Conservation (phyloP, 2,797 vertebrate genomes). For the Helostoma temminkii region DNA sequence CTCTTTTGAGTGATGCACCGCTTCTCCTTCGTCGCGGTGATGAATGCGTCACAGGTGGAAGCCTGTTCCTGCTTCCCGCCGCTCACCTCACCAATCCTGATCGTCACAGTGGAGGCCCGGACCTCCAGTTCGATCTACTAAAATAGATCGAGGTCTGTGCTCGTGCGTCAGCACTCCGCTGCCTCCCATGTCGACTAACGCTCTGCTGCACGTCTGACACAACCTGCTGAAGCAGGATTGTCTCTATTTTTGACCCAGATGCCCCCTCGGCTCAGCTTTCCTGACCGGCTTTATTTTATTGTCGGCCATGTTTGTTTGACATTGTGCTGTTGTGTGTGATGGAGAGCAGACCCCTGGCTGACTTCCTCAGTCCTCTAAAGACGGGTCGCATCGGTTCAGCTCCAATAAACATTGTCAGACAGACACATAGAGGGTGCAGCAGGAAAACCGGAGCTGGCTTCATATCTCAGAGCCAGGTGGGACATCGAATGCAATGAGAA, state of each 20-base stretch:
- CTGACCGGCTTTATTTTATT: slow-evolving; percentile 17
- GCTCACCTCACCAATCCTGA: slow-evolving; percentile 3
- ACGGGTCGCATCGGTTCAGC: slow-evolving; percentile 12
- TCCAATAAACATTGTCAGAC: background rate
- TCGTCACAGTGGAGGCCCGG: slow-evolving; percentile 20
- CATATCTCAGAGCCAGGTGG: too few species aligned
- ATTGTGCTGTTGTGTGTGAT: slow-evolving; percentile 46
- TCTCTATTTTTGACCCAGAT: slow-evolving; percentile 33
- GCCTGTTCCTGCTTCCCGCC: slow-evolving; percentile 31
- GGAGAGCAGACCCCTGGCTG: slow-evolving; percentile 43
- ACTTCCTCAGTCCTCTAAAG: slow-evolving; percentile 38
- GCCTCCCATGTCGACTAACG: slow-evolving; percentile 46
- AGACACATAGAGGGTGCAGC: background rate
- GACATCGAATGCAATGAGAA: too few species aligned
- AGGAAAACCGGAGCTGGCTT: background rate
- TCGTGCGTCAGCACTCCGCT: slow-evolving; percentile 50
- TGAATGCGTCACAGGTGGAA: slow-evolving; percentile 60
- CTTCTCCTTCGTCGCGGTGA: slow-evolving; percentile 27
- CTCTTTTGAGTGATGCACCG: slow-evolving; percentile 50
- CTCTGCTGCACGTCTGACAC: slow-evolving; percentile 16
- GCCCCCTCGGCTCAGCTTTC: slow-evolving; percentile 7
- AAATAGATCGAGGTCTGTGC: slow-evolving; percentile 39
- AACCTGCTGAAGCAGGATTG: slow-evolving; percentile 40
- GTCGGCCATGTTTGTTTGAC: slow-evolving; percentile 46
- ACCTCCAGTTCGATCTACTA: slow-evolving; percentile 43